These are phyloP conservation scores for Mesorhabditis sp. DNA, from an alignment of 2,888 invertebrate genomes.

Conservation along the genomic window DNA sequence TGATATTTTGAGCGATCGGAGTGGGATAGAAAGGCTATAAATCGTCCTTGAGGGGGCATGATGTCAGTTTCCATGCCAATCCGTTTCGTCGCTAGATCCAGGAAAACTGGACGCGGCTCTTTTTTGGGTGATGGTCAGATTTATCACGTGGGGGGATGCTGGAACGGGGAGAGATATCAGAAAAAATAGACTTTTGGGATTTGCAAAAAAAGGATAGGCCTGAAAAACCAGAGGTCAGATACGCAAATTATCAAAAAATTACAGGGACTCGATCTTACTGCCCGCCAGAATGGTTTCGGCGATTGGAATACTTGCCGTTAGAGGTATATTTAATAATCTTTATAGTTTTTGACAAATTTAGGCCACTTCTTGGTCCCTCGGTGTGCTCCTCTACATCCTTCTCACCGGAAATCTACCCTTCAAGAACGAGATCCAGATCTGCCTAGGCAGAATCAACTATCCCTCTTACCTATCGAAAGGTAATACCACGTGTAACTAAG, in stretches of 20 bases:
- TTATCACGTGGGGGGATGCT: too few relatives aligned
- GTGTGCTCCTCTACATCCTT: constrained; percentile 60
- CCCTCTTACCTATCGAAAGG: constrained; percentile 39
- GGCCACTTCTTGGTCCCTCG: constrained; percentile 83
- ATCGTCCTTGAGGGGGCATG: too few relatives aligned
- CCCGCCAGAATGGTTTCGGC: constrained; percentile 51
- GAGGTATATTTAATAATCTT: constrained; percentile 18
- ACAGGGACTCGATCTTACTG: constrained; percentile 41
- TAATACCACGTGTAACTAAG: neutral
- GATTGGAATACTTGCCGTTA: constrained; percentile 45
- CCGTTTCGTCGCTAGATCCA: neutral
- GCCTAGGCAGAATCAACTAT: constrained; percentile 46
- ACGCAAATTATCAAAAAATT: constrained; percentile 7
- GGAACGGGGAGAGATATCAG: too few relatives aligned
- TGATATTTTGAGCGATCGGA: too few relatives aligned
- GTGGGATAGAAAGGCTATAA: too few relatives aligned
- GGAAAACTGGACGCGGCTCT: neutral
- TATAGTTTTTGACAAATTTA: neutral
- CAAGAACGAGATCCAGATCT: constrained; percentile 51
- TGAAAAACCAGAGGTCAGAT: neutral
- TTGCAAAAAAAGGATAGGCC: neutral
- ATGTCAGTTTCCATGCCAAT: constrained; percentile 1
- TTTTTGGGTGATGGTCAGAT: neutral
- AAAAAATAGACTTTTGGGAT: too few relatives aligned
- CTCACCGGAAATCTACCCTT: constrained; percentile 46